A percentile compares a stretch with the other conserved stretches of the same genome.
Evolutionary conservation across 2,888 invertebrate species (phyloP).

Genomic region (Apamea anceps): DNA sequence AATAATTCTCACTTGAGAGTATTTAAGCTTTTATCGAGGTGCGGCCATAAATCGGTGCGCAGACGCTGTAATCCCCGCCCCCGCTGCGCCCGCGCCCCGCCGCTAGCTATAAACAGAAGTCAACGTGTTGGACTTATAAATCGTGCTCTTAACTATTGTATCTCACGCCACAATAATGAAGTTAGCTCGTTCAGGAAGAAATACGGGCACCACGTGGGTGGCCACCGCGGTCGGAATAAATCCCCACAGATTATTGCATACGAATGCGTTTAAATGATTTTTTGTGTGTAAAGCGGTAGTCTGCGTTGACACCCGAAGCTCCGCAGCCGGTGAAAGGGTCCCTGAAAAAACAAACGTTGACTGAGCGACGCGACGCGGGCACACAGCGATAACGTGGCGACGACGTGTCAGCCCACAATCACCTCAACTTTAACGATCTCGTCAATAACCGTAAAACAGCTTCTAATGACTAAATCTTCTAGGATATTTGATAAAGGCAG

Average conservation of each 20-base stretch:
- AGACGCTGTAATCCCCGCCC: constrained; percentile 88
- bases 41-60: constrained; percentile 88
- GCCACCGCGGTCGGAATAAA: constrained; percentile 84
- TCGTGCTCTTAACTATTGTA: constrained; percentile 90
- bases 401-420: constrained; percentile 66
- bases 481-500: constrained; percentile 48
- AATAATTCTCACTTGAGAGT: constrained; percentile 87
- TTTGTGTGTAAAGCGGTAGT: constrained; percentile 84
- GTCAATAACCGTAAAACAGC: constrained; percentile 62
- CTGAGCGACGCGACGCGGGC: constrained; percentile 53
- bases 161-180: constrained; percentile 90
- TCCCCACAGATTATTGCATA: constrained; percentile 87
- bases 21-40: constrained; percentile 90
- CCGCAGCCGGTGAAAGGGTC: constrained; percentile 81
- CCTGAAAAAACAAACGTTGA: constrained; percentile 86
- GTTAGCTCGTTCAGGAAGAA: constrained; percentile 90
- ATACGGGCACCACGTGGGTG: constrained; percentile 89
- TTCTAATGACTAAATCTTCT: constrained; percentile 62
- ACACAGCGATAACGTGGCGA: constrained; percentile 52
- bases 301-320: constrained; percentile 79
- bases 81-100: constrained; percentile 84
- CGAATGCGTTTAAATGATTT: constrained; percentile 83
- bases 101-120: constrained; percentile 90
- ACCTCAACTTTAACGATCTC: constrained; percentile 59
- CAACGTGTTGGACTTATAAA: constrained; percentile 90